Evolutionary conservation across 2,888 invertebrate species (phyloP), one percentile per base, ranked within the genome.

Genomic region (Nymphalis polychloros): DNA sequence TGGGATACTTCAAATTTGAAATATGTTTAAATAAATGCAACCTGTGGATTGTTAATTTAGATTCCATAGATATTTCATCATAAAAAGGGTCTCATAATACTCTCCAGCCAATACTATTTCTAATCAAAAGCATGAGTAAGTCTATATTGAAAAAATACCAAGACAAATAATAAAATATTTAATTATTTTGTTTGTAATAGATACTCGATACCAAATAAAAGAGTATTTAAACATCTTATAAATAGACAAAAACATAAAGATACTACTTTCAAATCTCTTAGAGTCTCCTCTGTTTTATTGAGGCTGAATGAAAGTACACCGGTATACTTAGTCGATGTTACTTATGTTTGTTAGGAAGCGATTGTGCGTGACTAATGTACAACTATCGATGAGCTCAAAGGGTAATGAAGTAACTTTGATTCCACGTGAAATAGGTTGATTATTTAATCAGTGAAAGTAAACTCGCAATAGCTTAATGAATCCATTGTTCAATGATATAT

Each of bases 401-500:
- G 57, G 57, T 57, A 57, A 57, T 57, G 57, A 57, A 57, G 35
- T 41, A 41, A 35, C 41, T 57, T 8, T 57, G 31, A 35, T 57
- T 17, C 3, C 16, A 53, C n/a, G 27, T 4, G 57, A 35, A 19
- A 57, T 57, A n/a, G 57, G 35, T 19, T 57, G 55, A 57, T 41
- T 57, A 57, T 41, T 57, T 41, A 57, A 19, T 57, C 35, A 19
- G 57, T 41, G 57, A 57, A 57, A 57, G 57, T 57, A 17, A 53
- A 27, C 8, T 3, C 6, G 49, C 8, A 19, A 4, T 17, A 35
- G 6, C 35, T 27, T 35, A 35, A 57, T 57, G 57, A 55, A 55
- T 31, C 31, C 17, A 55, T 55, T 55, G 53, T 55, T 50, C 20
- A 8, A 10, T 27, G 16, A 23, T 52, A 52, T 23, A 27, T 13